Conservation (phyloP, 2,113 vertebrate species). For the Xenotilapia longispinis region DNA sequence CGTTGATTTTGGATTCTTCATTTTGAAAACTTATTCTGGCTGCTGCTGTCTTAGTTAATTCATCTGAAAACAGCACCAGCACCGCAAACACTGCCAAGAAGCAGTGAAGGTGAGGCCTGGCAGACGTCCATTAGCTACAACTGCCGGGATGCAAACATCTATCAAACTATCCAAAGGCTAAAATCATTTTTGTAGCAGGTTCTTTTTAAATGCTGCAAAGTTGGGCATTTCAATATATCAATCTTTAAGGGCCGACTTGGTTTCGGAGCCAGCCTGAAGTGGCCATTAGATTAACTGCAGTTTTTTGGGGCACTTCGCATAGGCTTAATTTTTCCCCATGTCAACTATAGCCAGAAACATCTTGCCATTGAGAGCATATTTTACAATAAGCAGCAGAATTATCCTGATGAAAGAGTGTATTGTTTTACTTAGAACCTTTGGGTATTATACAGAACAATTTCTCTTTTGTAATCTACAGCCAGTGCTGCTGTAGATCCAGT, state of each 20-base stretch:
- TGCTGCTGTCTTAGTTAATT: background rate
- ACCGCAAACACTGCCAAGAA: accelerated
- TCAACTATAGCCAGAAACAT: background rate
- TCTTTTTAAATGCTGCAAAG: background rate
- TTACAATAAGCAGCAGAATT: background rate
- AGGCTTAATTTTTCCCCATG: background rate
- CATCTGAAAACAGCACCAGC: background rate
- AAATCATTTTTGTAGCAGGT: background rate
- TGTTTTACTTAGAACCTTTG: background rate
- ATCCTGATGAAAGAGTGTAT: background rate
- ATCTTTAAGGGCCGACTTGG: background rate
- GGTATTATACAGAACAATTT: background rate
- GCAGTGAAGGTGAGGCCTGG: background rate
- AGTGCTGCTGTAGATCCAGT: background rate
- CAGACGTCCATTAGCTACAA: accelerated
- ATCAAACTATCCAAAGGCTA: background rate
- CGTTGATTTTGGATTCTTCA: background rate
- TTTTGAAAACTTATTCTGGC: background rate
- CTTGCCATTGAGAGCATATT: background rate
- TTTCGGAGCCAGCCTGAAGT: background rate
- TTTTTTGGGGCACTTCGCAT: background rate
- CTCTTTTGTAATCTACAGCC: background rate
- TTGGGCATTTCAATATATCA: background rate
- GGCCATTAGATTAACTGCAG: background rate
- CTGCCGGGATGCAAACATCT: background rate